Evolutionary conservation across 1,140 invertebrate species (phyloP), one percentile per base, ranked within the genome.

Genomic region (Calliopsis andreniformis): DNA sequence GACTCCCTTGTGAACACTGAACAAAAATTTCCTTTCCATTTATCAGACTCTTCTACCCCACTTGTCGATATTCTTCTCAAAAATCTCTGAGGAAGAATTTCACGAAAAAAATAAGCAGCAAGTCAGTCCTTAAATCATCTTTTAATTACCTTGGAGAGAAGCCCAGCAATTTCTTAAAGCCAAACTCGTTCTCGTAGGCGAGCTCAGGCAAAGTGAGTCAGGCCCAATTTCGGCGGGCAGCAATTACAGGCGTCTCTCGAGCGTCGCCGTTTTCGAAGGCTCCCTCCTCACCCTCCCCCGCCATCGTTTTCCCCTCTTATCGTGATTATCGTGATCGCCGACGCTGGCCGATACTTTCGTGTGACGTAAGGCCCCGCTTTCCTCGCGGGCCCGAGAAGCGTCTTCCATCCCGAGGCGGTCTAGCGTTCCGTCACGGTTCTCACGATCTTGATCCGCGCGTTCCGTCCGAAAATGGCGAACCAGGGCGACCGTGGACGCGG

Each of bases 381-480:
- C 43, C 30, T 76, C 67, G 20, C 42, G 66, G 78, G 32, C 43
- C 59, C 70, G 58, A 49, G 66, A 35, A 30, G 77, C 66, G 70
- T 73, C 72, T 78, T 83, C 81, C 66, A 30, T 53, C 79, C 82
- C 55, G 66, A 73, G 76, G 79, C 75, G 51, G 25, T 84, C 68
- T 84, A 83, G 39, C 70, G 23, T 23, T 79, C 51, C 75, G 82
- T 75, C 75, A 84, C 78, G 83, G 73, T 85, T 85, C 83, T 84
- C 82, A 82, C 80, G 84, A 85, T 85, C 80, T 72, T 77, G 78
- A 86, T 86, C 82, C 18, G 70, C 63, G 78, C 43, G 23, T 80
- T 80, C 76, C 67, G 45, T 53, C 85, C 82, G 81, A 81, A 82
- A 86, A 83, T 86, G 84, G 85, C 76, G 69, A 82, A 81, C 62